A percentile compares a stretch with the other conserved stretches of the same genome.
Conservation (phyloP, 2,113 vertebrate species). For the Tachysurus vachellii region DNA sequence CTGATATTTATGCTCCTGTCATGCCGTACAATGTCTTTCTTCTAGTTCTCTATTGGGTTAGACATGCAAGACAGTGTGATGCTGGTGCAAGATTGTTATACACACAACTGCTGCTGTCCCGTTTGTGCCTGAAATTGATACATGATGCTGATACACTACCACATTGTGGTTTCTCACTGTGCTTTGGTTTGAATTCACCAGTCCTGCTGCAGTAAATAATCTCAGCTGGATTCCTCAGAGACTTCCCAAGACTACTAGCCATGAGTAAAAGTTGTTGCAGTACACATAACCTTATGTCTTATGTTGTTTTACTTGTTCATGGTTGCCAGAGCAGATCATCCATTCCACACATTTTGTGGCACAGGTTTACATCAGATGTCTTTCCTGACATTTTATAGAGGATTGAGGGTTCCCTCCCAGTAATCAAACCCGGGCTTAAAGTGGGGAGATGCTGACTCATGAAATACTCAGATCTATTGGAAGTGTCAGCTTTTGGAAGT, state of each 20-base stretch:
- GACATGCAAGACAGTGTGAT: not conserved
- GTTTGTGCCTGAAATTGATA: not conserved
- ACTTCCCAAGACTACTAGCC: not conserved
- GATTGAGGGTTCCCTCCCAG: too few species aligned
- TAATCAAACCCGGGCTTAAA: too few species aligned
- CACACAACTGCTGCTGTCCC: not conserved
- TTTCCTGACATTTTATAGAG: too few species aligned
- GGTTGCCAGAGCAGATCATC: too few species aligned
- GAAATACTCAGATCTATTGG: not conserved
- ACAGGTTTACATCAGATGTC: too few species aligned
- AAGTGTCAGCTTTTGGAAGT: too few species aligned
- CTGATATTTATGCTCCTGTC: slow-evolving; percentile 8
- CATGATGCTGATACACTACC: not conserved
- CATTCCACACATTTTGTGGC: too few species aligned
- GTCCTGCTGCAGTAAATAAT: not conserved
- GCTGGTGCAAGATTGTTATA: not conserved
- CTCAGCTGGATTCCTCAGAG: not conserved
- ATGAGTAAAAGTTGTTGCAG: not conserved
- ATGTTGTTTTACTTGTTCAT: too few species aligned
- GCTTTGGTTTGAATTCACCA: not conserved
- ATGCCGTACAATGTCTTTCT: not conserved
- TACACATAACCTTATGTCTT: not conserved
- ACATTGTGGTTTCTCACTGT: not conserved
- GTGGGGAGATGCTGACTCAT: not conserved
- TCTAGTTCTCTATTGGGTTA: not conserved